Conservation (phyloP, 1,140 invertebrate species). For the Penaeus japonicus region DNA sequence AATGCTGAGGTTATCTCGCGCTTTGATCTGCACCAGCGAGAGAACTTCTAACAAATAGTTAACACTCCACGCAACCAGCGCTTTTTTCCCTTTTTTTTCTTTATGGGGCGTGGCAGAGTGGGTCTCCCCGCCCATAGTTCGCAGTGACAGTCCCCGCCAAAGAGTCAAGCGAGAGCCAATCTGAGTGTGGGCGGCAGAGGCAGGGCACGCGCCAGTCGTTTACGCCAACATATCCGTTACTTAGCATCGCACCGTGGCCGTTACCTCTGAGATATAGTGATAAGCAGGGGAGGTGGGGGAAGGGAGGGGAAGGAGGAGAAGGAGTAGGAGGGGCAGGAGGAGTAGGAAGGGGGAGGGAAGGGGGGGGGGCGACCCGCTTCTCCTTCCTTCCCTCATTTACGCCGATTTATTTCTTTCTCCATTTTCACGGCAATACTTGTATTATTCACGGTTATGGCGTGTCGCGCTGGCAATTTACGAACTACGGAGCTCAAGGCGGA, state of each 20-base stretch:
- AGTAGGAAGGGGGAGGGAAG: not conserved
- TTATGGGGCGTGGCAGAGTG: too few relatives aligned
- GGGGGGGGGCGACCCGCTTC: not conserved
- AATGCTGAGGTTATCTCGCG: too few relatives aligned
- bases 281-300: constrained; percentile 19
- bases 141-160: constrained; percentile 15
- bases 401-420: too few relatives aligned
- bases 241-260: constrained; percentile 48
- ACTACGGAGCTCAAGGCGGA: not conserved
- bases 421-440: too few relatives aligned
- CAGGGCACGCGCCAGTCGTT: constrained; percentile 46
- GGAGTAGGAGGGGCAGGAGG: not conserved
- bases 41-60: too few relatives aligned
- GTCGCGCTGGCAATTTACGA: too few relatives aligned
- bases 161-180: constrained; percentile 17
- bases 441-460: too few relatives aligned
- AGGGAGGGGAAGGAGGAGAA: not conserved
- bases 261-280: constrained; percentile 48
- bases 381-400: too few relatives aligned
- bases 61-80: too few relatives aligned
- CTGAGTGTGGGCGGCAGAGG: constrained; percentile 20
- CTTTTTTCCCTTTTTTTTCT: too few relatives aligned
- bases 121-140: constrained; percentile 7
- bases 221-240: constrained; percentile 44
- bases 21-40: too few relatives aligned